These are phyloP conservation scores for Pseudomyrmex cubaensis DNA, from an alignment of 1,140 invertebrate genomes.

Conservation along the genomic window DNA sequence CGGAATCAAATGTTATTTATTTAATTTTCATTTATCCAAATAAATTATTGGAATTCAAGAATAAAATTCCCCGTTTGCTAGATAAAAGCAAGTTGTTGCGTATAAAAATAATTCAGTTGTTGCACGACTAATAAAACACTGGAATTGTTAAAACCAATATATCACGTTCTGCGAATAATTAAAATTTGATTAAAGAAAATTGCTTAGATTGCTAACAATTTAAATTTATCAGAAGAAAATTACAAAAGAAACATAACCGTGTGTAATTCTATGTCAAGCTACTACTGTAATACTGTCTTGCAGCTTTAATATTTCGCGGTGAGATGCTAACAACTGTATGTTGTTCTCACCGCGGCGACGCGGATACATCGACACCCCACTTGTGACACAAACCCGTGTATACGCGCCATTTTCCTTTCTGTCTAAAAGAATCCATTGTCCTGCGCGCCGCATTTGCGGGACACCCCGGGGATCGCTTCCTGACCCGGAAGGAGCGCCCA, in stretches of 20 bases:
- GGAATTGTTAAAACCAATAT: background rate
- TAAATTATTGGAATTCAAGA: background rate
- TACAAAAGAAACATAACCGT: background rate
- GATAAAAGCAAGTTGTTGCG: background rate
- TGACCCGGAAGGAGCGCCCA: conserved; percentile 13
- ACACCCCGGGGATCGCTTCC: conserved; percentile 27
- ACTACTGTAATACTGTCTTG: background rate
- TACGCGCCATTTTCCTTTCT: background rate
- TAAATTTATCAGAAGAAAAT: background rate
- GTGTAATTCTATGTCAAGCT: no score
- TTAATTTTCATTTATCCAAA: background rate
- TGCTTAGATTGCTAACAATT: background rate
- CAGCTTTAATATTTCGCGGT: no score
- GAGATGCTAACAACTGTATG: no score
- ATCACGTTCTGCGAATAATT: background rate
- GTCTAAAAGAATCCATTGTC: conserved; percentile 51
- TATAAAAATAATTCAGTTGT: background rate
- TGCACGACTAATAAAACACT: background rate
- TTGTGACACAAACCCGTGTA: background rate
- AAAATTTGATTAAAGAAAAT: background rate
- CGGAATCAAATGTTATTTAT: background rate
- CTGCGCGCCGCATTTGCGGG: conserved; percentile 31
- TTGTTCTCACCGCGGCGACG: background rate
- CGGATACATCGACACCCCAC: background rate
- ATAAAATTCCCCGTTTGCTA: background rate